Evolutionary conservation across 2,888 invertebrate species (phyloP).

Genomic region (Tenthredo distinguenda): DNA sequence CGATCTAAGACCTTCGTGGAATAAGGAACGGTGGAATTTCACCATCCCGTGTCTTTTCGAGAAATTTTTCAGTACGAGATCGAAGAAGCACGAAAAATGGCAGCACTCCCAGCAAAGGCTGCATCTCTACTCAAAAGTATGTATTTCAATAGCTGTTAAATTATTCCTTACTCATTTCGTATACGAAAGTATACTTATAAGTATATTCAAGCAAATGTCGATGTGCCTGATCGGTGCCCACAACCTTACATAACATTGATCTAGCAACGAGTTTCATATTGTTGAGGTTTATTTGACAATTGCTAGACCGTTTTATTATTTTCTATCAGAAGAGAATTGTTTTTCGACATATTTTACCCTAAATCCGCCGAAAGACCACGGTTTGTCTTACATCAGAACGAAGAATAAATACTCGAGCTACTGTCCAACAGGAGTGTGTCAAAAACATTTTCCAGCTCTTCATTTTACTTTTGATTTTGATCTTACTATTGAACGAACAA

Average conservation of each 20-base stretch:
- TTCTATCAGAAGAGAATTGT: neutral
- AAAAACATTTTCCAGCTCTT: neutral
- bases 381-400: neutral
- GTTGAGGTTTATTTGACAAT: constrained; percentile 35
- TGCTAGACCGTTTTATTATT: neutral
- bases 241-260: constrained; percentile 51
- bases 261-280: neutral
- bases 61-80: constrained; percentile 25
- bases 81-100: constrained; percentile 60
- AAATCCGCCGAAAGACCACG: neutral
- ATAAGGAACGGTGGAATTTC: constrained; percentile 37
- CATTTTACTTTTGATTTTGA: neutral
- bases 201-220: neutral
- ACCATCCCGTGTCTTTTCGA: constrained; percentile 42
- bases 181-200: neutral
- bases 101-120: constrained; percentile 58
- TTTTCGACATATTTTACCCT: neutral
- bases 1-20: neutral
- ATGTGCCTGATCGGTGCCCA: constrained; percentile 9
- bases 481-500: neutral
- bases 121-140: constrained; percentile 61
- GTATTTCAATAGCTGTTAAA: constrained; percentile 48
- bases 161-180: neutral
- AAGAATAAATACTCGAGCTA: neutral
- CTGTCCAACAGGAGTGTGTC: neutral